Evolutionary conservation across 2,888 invertebrate species (phyloP), one percentile per base, ranked within the genome.

Genomic region (Callimorpha dominula): DNA sequence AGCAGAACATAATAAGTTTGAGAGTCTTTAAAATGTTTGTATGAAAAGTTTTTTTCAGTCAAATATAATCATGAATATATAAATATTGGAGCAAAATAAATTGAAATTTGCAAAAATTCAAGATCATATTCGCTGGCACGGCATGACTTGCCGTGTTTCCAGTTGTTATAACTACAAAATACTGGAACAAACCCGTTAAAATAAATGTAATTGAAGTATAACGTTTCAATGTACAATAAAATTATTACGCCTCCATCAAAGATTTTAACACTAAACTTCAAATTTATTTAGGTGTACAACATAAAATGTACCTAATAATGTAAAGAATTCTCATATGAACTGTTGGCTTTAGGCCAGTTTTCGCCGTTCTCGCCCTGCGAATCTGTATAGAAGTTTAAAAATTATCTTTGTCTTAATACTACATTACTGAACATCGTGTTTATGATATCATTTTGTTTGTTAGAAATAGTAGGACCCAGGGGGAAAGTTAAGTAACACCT

Each of bases 311-410:
- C n/a, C 54, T 54, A 9, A 89, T 91, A 87, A 87, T 82, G 78
- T 87, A 85, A 89, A 89, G 84, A 88, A 87, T 87, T 86, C 84
- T 65, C 81, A 81, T 86, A 86, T 87, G 86, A 88, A 86, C 81
- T 75, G 77, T 81, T 91, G 91, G 91, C 90, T 79, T 65, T 69
- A 72, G 79, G 88, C 90, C 90, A 92, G 79, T 65, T 78, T 72
- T 74, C 73, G 70, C 75, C 71, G 70, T 62, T 63, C 63, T 69
- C 77, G 73, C 73, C 71, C 72, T 78, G 77, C 68, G 73, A 69
- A 71, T 77, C 74, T 78, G 69, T 78, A 75, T 78, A 75, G 71
- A 78, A 80, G 70, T 80, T 81, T 79, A 70, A 81, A 84, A 83
- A 80, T 77, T 76, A 82, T 79, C 70, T 64, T 15, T 40, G 11